Conservation (phyloP, 2,888 invertebrate species). For the Eremobia ochroleuca region DNA sequence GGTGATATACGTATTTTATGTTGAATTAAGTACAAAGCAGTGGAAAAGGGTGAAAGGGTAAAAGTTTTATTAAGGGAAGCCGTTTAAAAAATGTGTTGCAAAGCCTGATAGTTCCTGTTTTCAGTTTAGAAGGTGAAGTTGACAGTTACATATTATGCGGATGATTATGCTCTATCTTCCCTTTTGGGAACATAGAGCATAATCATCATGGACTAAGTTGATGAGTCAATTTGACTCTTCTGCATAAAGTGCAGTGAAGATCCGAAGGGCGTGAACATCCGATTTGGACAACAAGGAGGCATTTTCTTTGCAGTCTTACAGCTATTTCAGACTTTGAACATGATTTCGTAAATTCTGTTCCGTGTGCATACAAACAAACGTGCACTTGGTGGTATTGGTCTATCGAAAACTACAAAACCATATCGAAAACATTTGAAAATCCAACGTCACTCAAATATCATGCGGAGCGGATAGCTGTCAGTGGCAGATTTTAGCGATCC, state of each 20-base stretch:
- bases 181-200: neutral
- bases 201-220: neutral
- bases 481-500: conserved; percentile 41
- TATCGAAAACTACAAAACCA: conserved; percentile 33
- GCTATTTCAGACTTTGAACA: neutral
- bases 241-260: neutral
- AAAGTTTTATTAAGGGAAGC: conserved; percentile 1
- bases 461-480: conserved; percentile 54
- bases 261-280: neutral
- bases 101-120: neutral
- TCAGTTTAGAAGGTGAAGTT: neutral
- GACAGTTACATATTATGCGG: neutral
- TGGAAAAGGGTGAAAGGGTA: conserved; percentile 5
- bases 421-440: conserved; percentile 50
- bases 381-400: conserved; percentile 14
- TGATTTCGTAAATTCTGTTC: neutral
- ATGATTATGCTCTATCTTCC: too few relatives aligned
- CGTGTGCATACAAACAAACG: conserved; percentile 6
- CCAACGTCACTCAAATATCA: conserved; percentile 56
- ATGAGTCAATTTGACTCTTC: too few relatives aligned
- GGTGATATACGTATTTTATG: conserved; percentile 1
- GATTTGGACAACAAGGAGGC: neutral
- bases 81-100: neutral
- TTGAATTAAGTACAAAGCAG: conserved; percentile 14
- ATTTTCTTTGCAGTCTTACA: neutral